These are phyloP conservation scores for Carterocephalus palaemon DNA, from an alignment of 2,888 invertebrate genomes.

Conservation along the genomic window DNA sequence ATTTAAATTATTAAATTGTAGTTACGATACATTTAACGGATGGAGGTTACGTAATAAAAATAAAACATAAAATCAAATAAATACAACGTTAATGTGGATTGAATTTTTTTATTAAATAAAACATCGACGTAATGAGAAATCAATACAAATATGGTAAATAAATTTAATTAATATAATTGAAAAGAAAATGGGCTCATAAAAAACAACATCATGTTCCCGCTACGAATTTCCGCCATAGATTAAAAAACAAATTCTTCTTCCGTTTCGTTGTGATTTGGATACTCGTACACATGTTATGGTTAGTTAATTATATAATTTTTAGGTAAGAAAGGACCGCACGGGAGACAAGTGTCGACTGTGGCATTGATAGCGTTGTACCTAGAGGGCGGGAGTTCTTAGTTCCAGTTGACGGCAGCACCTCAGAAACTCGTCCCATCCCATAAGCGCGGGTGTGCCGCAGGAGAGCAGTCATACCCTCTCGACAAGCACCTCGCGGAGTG, in stretches of 20 bases:
- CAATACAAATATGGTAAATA: conserved; percentile 10
- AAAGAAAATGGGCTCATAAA: conserved; percentile 33
- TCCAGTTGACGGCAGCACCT: too few species aligned
- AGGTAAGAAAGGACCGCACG: too few species aligned
- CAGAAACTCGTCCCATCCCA: too few species aligned
- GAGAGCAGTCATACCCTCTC: too few species aligned
- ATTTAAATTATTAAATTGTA: conserved; percentile 49
- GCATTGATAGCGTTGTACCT: too few species aligned
- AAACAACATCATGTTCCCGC: conserved; percentile 34
- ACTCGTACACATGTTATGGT: too few species aligned
- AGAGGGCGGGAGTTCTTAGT: too few species aligned
- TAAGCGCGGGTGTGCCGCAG: too few species aligned
- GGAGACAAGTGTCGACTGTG: too few species aligned
- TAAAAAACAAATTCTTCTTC: neutral
- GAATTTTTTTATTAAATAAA: conserved; percentile 4
- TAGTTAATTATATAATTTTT: too few species aligned
- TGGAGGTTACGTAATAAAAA: conserved; percentile 5
- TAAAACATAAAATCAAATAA: neutral
- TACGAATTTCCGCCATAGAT: conserved; percentile 33
- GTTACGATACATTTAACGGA: neutral
- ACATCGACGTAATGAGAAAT: neutral
- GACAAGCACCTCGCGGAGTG: too few species aligned
- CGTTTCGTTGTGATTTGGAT: conserved; percentile 16
- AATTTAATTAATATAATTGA: conserved; percentile 14
- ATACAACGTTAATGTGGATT: conserved; percentile 8